Conservation (phyloP, 2,113 vertebrate genomes). For the Burhinus bistriatus region DNA sequence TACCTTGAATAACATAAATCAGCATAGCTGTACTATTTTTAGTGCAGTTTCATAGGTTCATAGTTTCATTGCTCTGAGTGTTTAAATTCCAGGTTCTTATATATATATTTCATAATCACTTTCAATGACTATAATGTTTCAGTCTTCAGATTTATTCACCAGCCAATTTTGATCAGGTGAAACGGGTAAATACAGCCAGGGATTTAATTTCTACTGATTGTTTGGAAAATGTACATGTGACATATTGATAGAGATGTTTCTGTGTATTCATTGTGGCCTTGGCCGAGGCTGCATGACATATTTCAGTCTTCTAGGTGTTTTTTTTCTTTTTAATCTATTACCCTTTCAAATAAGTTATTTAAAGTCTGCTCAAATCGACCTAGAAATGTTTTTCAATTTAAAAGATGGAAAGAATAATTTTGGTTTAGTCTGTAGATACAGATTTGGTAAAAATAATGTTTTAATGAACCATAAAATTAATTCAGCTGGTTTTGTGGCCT, state of each 20-base stretch:
- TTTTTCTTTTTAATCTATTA: background rate
- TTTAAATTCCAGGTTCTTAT: background rate
- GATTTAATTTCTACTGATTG: background rate
- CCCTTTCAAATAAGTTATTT: background rate
- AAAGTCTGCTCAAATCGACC: background rate
- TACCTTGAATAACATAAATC: background rate
- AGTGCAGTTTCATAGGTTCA: background rate
- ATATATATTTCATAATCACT: background rate
- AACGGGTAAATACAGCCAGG: background rate
- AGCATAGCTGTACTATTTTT: background rate
- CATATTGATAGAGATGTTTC: background rate
- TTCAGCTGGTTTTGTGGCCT: background rate
- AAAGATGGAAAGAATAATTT: background rate
- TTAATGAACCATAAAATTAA: background rate
- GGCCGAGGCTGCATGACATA: background rate
- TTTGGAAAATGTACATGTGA: background rate
- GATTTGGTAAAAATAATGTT: background rate
- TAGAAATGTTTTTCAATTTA: background rate
- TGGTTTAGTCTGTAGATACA: background rate
- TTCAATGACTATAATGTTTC: background rate
- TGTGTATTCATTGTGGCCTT: background rate
- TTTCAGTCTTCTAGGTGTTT: background rate
- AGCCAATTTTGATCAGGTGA: background rate
- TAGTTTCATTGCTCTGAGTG: background rate
- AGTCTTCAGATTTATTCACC: background rate